Percentiles rank a stretch among this genome's conserved stretches.
phyloP scores from a whole-genome alignment of 2,888 invertebrate genomes.

The Harpalus rubripes region DNA sequence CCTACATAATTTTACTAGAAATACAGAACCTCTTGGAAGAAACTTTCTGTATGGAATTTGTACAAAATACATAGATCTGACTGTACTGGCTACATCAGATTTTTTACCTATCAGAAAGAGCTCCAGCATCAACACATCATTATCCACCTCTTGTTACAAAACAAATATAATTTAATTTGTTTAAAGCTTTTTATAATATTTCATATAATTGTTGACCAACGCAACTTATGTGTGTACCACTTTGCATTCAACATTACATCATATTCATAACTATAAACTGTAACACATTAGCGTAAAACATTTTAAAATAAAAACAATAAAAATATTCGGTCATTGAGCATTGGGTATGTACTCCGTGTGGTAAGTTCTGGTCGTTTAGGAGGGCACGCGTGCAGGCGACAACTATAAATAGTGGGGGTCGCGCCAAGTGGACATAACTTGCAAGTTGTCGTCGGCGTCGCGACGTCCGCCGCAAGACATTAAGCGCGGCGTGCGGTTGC shows the following conservation, averaged over 20 bases:
- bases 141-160: no score
- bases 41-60: no score
- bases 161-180: no score
- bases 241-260: neutral
- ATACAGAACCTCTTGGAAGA: no score
- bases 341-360: neutral
- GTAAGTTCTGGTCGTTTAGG: constrained; percentile 59
- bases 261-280: neutral
- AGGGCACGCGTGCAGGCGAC: constrained; percentile 60
- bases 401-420: constrained; percentile 63
- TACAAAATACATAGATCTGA: no score
- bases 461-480: constrained; percentile 61
- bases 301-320: constrained; percentile 36
- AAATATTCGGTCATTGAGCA: neutral
- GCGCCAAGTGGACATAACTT: constrained; percentile 48
- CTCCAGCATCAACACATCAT: no score
- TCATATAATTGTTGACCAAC: neutral
- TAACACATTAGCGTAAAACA: neutral
- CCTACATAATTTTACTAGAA: no score
- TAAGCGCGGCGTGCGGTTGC: constrained; percentile 57
- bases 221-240: neutral
- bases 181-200: no score
- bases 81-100: no score
- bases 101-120: no score
- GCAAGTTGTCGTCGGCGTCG: constrained; percentile 45